Base-by-base conservation (phyloP, 2,113 vertebrate species). In the Morone saxatilis region DNA sequence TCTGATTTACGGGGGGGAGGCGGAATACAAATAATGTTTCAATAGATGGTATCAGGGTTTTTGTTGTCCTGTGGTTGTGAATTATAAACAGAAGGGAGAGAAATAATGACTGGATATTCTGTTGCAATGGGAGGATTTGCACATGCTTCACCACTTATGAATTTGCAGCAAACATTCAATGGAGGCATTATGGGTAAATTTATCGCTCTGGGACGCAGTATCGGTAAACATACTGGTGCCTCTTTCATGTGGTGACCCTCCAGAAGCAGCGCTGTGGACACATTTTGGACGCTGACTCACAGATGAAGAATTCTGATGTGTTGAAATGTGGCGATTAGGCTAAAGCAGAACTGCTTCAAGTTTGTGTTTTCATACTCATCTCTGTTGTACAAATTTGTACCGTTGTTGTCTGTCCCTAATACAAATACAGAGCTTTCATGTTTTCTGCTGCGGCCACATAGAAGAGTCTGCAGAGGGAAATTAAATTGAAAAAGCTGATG, bases 1-100 rank as follows among this genome's bases (percentile, higher is more conserved):
- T 77, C 57, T 71, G 63, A 85, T 85, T 78, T 84, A 90, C 63
- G 59, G 38, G 40, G 43, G 38, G 40, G 43, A 88, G 8, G 31
- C 1, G 1, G 48, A 62, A 45, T 22, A 43, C 10, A 75, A 84
- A 41, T 38, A 16, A 51, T 63, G 47, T 73, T 69, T 78, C 69
- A 78, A 54, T 61, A 69, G 66, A 84, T 74, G 20, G 1, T 10
- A 45, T 66, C 16, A 50, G n/a, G 25, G 8, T 53, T 66, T 41
- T 74, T 38, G 61, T 53, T 74, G 62, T 41, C 31, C 20, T 70
- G 61, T 7, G 22, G 79, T 79, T 75, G 45, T 71, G 25, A 81
- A 71, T 79, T 63, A 68, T 22, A 79, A 86, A 79, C 54, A 54
- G 4, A 36, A 38, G 38, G 63, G 51, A 17, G 12, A 11, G 10